Base-by-base conservation (phyloP, 2,888 invertebrate species). In the Zaprionus obscuricornis region DNA sequence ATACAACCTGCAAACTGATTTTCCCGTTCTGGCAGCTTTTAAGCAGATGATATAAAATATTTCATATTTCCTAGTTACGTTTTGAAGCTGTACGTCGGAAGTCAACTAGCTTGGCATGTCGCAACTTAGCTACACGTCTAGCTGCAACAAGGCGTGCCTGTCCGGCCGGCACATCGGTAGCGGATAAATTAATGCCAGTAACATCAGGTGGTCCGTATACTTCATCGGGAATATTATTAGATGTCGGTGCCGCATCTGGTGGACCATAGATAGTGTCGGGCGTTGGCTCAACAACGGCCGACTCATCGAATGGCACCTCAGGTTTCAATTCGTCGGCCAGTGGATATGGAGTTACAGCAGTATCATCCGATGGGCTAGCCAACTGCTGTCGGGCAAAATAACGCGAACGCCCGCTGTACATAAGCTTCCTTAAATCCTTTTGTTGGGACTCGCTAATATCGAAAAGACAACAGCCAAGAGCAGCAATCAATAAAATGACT, bases 201-300 rank as follows among this genome's bases (percentile, higher is more conserved):
- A 68, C 62, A 56, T 87, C 87, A 13, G 87, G 87, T 3, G 87
- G 87, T 2, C 87, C 87, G 43, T 87, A 87, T 0, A 86, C 67
- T 68, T 86, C 87, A 39, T 87, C 85, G 56, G 87, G 87, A 20
- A 75, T 66, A 39, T 63, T 74, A 55, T 85, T 85, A 47, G 75
- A 60, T 0, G 84, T 59, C n/a, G 74, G 59, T 0, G 71, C 56
- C 2, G 79, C 62, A 54, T 85, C 86, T 18, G 87, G 87, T 11
- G 87, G 87, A 1, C 87, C 87, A 26, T 87, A 87, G 8, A 87
- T 87, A 7, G 84, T 87, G 69, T 87, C 87, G 13, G 87, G 87
- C 2, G 74, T 78, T 17, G 85, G 83, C 3, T 77, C 83, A 0
- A 14, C 71, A 3, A 81, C 65, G 3, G 59, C 74, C 3, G 70